These are phyloP conservation scores for Cepaea nemoralis DNA, from an alignment of 1,140 invertebrate species.

Conservation along the genomic window DNA sequence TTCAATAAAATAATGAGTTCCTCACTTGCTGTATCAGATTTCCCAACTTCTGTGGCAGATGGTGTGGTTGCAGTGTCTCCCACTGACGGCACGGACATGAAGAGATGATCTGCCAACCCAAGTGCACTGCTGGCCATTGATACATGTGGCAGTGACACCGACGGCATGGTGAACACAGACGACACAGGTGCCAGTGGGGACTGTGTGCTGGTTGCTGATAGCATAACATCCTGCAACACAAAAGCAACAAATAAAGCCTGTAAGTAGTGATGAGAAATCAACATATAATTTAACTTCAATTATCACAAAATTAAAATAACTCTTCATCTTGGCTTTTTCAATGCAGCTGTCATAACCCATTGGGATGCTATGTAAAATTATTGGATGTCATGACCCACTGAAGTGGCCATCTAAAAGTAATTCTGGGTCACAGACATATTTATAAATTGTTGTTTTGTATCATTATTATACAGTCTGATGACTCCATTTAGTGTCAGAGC, in stretches of 20 bases:
- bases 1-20: neutral
- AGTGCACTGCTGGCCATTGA: slow-evolving; percentile 56
- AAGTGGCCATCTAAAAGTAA: too few relatives aligned
- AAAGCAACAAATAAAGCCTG: neutral
- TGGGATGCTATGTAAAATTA: too few relatives aligned
- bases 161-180: slow-evolving; percentile 68
- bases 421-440: too few relatives aligned
- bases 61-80: slow-evolving; percentile 53
- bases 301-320: too few relatives aligned
- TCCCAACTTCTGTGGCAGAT: slow-evolving; percentile 44
- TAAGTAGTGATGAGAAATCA: too few relatives aligned
- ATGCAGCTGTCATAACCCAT: too few relatives aligned
- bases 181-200: slow-evolving; percentile 68
- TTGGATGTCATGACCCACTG: too few relatives aligned
- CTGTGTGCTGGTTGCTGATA: slow-evolving; percentile 68
- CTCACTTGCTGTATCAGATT: slow-evolving; percentile 53
- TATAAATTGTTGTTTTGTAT: too few relatives aligned
- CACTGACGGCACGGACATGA: slow-evolving; percentile 63
- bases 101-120: slow-evolving; percentile 64
- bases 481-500: too few relatives aligned
- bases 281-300: too few relatives aligned
- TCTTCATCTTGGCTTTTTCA: too few relatives aligned
- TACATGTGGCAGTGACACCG: slow-evolving; percentile 63
- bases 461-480: too few relatives aligned
- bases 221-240: slow-evolving; percentile 69